phyloP scores from a whole-genome alignment of 1,140 invertebrate genomes.

The Adelges cooleyi region DNA sequence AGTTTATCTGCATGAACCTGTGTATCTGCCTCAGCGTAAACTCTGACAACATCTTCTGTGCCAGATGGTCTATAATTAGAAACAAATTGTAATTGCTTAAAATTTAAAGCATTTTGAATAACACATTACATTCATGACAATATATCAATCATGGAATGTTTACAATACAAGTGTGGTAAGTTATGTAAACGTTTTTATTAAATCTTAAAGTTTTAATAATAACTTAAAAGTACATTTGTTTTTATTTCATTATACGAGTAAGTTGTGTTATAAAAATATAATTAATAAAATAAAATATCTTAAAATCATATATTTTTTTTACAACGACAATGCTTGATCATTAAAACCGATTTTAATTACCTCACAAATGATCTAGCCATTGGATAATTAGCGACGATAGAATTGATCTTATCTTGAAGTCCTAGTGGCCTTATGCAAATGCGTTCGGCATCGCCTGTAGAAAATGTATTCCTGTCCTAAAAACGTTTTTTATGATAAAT shows the following conservation, averaged over 20 bases:
- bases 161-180: too few relatives aligned
- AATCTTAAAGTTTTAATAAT: too few relatives aligned
- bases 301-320: too few relatives aligned
- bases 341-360: slow-evolving; percentile 38
- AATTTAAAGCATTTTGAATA: too few relatives aligned
- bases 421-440: slow-evolving; percentile 63
- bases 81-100: slow-evolving; percentile 19
- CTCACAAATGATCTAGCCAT: slow-evolving; percentile 76
- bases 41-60: slow-evolving; percentile 90
- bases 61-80: slow-evolving; percentile 68
- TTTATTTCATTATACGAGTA: too few relatives aligned
- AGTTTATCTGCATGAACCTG: slow-evolving; percentile 58
- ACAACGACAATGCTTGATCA: too few relatives aligned
- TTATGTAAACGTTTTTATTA: too few relatives aligned
- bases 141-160: too few relatives aligned
- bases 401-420: slow-evolving; percentile 71
- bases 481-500: neutral
- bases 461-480: slow-evolving; percentile 69
- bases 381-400: slow-evolving; percentile 52
- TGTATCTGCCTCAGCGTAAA: slow-evolving; percentile 89
- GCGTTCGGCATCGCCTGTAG: slow-evolving; percentile 76
- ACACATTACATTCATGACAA: too few relatives aligned
- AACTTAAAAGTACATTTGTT: too few relatives aligned
- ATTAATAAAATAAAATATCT: too few relatives aligned
- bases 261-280: too few relatives aligned